phyloP scores from a whole-genome alignment of 1,140 invertebrate genomes.

The Leptinotarsa texana region DNA sequence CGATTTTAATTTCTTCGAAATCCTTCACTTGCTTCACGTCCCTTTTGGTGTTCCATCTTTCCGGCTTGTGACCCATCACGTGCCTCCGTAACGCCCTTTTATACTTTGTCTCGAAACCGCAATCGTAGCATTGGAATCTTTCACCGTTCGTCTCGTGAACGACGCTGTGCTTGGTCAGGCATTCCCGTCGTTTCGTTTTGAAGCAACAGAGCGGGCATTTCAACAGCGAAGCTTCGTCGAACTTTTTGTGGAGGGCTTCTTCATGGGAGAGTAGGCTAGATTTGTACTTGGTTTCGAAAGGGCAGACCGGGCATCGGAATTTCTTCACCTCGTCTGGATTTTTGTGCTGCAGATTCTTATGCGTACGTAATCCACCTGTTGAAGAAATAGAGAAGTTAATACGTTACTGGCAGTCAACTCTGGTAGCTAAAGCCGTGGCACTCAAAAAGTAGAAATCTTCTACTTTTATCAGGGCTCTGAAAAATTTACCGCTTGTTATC shows the following conservation, averaged over 20 bases:
- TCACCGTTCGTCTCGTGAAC: constrained; percentile 4
- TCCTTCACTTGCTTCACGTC: background rate
- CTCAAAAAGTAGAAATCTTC: too few species aligned
- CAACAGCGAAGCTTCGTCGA: background rate
- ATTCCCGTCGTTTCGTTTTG: background rate
- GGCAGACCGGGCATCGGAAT: background rate
- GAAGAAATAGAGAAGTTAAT: too few species aligned
- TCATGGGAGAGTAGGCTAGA: background rate
- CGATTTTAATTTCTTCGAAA: constrained; percentile 1
- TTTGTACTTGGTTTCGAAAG: constrained; percentile 13
- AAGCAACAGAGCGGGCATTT: background rate
- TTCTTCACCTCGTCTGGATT: background rate
- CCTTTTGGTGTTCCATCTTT: background rate
- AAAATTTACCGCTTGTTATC: too few species aligned
- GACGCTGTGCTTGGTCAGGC: background rate
- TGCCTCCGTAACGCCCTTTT: constrained; percentile 5
- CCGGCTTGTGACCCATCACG: background rate
- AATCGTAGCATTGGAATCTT: constrained; percentile 11
- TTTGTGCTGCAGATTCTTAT: constrained; percentile 3
- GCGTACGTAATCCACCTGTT: background rate
- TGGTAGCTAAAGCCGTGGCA: too few species aligned
- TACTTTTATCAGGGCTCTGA: too few species aligned
- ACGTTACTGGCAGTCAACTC: too few species aligned
- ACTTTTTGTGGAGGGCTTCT: background rate
- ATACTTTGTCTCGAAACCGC: background rate